phyloP scores from a whole-genome alignment of 2,797 vertebrate species.

The Coregonus suidteri region DNA sequence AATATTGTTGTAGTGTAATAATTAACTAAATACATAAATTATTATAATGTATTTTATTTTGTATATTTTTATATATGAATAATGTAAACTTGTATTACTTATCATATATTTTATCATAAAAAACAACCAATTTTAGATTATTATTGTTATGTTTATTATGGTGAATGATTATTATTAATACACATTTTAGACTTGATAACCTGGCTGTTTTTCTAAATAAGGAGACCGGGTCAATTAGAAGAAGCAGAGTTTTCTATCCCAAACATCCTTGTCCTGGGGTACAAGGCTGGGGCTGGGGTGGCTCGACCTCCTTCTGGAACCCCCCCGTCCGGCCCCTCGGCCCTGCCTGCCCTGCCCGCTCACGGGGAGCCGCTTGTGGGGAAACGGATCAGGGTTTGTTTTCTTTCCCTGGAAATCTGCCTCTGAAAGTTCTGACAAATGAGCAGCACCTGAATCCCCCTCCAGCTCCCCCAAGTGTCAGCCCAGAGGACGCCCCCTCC shows the following conservation, averaged over 20 bases:
- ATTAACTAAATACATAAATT: neutral
- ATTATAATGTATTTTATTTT: neutral
- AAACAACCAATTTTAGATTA: neutral
- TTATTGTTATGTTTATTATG: neutral
- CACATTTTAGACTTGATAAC: constrained; percentile 44
- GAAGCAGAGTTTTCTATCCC: constrained; percentile 78
- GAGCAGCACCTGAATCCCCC: constrained; percentile 70
- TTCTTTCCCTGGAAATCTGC: constrained; percentile 69
- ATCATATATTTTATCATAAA: neutral
- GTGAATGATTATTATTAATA: neutral
- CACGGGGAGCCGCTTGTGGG: constrained; percentile 61
- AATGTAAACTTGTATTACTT: too few species aligned
- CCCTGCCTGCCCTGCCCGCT: constrained; percentile 34
- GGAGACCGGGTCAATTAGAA: constrained; percentile 78
- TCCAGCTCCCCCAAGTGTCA: constrained; percentile 41
- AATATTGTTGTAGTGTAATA: too few species aligned
- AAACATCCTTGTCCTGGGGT: constrained; percentile 79
- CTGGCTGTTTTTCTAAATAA: constrained; percentile 61
- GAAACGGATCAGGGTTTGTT: constrained; percentile 75
- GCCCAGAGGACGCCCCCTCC: neutral
- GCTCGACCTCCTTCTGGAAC: constrained; percentile 64
- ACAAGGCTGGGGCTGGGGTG: constrained; percentile 11
- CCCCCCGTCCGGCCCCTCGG: constrained; percentile 30
- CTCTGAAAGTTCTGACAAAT: constrained; percentile 76
- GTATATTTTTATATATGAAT: too few species aligned